Conservation (phyloP, 2,888 invertebrate genomes). For the Drosophila paramelanica region DNA sequence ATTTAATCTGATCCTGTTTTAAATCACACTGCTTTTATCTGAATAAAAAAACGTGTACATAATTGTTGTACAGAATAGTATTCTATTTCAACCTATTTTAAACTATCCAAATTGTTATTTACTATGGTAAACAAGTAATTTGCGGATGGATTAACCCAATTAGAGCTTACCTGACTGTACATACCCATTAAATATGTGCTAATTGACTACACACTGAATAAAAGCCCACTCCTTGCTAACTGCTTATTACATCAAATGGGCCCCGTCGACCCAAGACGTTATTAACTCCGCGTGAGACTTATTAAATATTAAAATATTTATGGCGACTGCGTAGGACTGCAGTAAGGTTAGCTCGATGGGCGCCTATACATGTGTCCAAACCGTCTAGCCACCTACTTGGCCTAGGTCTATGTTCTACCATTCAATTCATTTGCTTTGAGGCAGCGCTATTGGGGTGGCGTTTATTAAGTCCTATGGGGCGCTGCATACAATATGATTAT, state of each 20-base stretch:
- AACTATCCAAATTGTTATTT: slow-evolving; percentile 10
- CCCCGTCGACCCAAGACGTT: neutral
- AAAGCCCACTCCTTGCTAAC: neutral
- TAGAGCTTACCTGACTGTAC: slow-evolving; percentile 14
- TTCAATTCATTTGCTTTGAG: slow-evolving; percentile 12
- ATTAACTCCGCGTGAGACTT: neutral
- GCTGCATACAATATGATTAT: slow-evolving; percentile 8
- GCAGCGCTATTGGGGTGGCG: neutral
- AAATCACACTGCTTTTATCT: neutral
- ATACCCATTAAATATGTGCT: slow-evolving; percentile 19
- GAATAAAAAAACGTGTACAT: too few species aligned
- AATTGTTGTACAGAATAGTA: neutral
- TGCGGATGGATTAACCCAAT: slow-evolving; percentile 24
- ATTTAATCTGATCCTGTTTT: neutral
- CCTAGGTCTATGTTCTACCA: slow-evolving; percentile 8
- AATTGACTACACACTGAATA: slow-evolving; percentile 21
- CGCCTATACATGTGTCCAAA: neutral
- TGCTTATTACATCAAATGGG: slow-evolving; percentile 17
- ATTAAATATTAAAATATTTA: slow-evolving; percentile 9
- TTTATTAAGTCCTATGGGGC: slow-evolving; percentile 9
- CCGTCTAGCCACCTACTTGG: slow-evolving; percentile 17
- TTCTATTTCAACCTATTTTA: slow-evolving; percentile 13
- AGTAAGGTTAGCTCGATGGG: neutral
- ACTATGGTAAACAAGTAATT: too few species aligned
- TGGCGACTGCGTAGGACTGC: neutral